Percentiles rank a stretch among this genome's conserved stretches.
phyloP scores from a whole-genome alignment of 2,113 vertebrate species.

The Rhabdomys dilectus region DNA sequence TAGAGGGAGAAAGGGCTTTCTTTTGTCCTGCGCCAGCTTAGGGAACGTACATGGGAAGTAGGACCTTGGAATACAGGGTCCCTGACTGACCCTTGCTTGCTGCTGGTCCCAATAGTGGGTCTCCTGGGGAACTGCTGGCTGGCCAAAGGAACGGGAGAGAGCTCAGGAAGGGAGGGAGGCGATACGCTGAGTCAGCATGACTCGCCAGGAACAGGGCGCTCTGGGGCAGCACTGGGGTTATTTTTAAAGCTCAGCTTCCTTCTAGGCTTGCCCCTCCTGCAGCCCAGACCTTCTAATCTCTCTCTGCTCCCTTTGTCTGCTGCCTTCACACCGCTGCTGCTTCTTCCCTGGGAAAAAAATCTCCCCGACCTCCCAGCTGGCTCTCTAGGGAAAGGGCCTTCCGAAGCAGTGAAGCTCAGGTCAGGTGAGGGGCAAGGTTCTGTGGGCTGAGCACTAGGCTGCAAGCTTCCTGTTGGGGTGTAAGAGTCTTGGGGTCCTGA shows the following conservation, averaged over 20 bases:
- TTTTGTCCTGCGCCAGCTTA: neutral
- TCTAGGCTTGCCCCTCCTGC: constrained; percentile 80
- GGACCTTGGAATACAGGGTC: neutral
- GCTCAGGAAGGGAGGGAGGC: constrained; percentile 20
- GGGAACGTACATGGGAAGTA: neutral
- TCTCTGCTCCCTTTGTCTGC: constrained; percentile 47
- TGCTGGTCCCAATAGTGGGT: neutral
- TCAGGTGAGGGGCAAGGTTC: neutral
- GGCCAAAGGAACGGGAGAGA: neutral
- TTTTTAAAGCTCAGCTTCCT: constrained; percentile 87
- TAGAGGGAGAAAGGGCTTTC: neutral
- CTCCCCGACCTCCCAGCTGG: neutral
- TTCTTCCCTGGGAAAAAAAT: neutral
- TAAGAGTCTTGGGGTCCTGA: neutral
- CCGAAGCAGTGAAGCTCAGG: neutral
- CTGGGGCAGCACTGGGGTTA: constrained; percentile 81
- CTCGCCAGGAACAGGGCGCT: constrained; percentile 82
- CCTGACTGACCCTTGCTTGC: constrained; percentile 13
- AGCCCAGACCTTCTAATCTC: constrained; percentile 69
- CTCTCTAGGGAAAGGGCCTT: constrained; percentile 41
- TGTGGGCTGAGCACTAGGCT: neutral
- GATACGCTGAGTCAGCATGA: constrained; percentile 89
- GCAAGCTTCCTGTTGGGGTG: neutral
- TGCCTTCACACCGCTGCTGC: neutral
- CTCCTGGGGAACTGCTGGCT: constrained; percentile 56